These are phyloP conservation scores for Thera obeliscata DNA, from an alignment of 2,888 invertebrate species.

Conservation along the genomic window DNA sequence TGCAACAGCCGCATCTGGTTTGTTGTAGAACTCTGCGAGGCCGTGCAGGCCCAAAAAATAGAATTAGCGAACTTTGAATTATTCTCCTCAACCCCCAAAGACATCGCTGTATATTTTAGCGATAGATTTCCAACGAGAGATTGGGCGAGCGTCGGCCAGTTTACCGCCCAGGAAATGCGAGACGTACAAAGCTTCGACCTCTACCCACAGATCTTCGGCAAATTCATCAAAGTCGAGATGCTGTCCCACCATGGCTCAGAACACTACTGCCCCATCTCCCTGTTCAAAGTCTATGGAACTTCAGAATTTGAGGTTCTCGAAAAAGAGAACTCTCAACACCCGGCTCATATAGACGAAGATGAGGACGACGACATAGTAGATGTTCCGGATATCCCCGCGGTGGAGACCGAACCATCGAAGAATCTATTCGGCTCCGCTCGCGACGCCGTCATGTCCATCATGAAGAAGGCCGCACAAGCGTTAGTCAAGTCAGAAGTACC, in stretches of 20 bases:
- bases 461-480: constrained; percentile 95
- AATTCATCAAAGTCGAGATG: constrained; percentile 95
- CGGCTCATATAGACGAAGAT: constrained; percentile 86
- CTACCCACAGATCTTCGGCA: constrained; percentile 92
- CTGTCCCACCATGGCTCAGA: constrained; percentile 97
- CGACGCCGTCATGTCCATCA: constrained; percentile 95
- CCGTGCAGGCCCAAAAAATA: constrained; percentile 96
- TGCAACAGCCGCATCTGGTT: constrained; percentile 98
- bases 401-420: constrained; percentile 83
- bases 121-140: constrained; percentile 96
- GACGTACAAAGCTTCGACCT: constrained; percentile 94
- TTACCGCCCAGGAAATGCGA: constrained; percentile 93
- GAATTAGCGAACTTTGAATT: constrained; percentile 99
- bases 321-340: constrained; percentile 89
- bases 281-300: constrained; percentile 96
- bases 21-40: constrained; percentile 98
- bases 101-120: constrained; percentile 93
- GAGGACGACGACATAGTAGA: constrained; percentile 88
- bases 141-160: constrained; percentile 95
- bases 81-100: constrained; percentile 98
- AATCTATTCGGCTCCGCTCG: constrained; percentile 94
- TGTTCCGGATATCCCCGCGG: constrained; percentile 75
- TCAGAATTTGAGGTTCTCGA: constrained; percentile 96
- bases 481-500: constrained; percentile 89
- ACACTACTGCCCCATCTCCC: constrained; percentile 98